Evolutionary conservation across 2,113 vertebrate species (phyloP), one percentile per base, ranked within the genome.

Genomic region (Mionectes macconnelli): DNA sequence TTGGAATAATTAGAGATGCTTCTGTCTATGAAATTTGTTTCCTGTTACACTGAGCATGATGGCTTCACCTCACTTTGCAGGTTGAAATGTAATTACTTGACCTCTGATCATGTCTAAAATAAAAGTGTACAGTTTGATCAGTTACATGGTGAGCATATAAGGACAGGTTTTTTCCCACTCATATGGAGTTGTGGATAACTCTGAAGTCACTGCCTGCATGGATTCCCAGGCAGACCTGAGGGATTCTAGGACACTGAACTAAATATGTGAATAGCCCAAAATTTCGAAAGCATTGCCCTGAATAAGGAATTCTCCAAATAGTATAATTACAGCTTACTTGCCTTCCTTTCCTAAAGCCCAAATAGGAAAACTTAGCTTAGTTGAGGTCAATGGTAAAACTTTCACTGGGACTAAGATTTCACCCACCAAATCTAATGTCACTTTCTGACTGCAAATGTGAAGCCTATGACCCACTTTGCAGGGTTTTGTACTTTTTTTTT

Each of bases 1-100:
- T 66, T 96, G 78, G 55, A 85, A 91, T 89, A 94, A 96, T 93
- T 85, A 93, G 76, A 53, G 57, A 40, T 57, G 52, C 25, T 87
- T 95, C 85, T 88, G 67, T 68, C 27, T 72, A 63, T 24, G 14
- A 63, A 82, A 94, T 81, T 89, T 86, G 33, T 42, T 68, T 68
- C 52, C 47, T 69, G 30, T 70, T 87, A 55, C 24, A 24, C 77
- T 20, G 60, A 81, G n/a, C 30, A 6, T 55, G 28, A 85, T 47
- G 69, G 27, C 62, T 93, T 70, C 56, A 72, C 42, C 8, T 59
- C 22, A n/a, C n/a, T n/a, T 42, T 74, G 86, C 60, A 84, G 22
- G 39, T 13, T 87, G 64, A 87, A 87, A 70, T 89, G 66, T 89
- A 73, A 96, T 94, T 73, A 85, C 35, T 96, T 93, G 66, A 77